phyloP scores from a whole-genome alignment of 2,797 vertebrate species.

The Picus viridis region DNA sequence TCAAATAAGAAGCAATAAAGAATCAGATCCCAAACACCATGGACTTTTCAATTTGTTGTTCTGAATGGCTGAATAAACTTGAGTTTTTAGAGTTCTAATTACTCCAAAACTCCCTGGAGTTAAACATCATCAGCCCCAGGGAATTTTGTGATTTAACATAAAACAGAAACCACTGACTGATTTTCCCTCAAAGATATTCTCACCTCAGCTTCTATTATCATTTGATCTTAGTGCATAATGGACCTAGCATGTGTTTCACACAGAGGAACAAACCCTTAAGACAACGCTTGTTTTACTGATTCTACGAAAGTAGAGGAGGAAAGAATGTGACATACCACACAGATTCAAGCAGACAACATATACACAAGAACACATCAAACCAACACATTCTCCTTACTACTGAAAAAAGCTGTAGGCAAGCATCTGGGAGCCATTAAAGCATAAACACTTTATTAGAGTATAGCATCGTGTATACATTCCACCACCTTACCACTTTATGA shows the following conservation, averaged over 20 bases:
- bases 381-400: not conserved
- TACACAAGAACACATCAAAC: not conserved
- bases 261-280: constrained; percentile 8
- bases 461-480: constrained; percentile 19
- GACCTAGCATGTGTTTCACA: not conserved
- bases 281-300: not conserved
- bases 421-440: constrained; percentile 40
- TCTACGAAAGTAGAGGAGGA: not conserved
- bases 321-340: not conserved
- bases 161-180: not conserved
- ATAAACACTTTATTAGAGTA: constrained; percentile 18
- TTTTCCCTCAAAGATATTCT: not conserved
- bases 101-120: not conserved
- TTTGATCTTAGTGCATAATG: constrained; percentile 31
- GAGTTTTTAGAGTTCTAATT: not conserved
- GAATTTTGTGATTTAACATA: not conserved
- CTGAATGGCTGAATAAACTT: not conserved
- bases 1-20: not conserved
- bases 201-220: not conserved
- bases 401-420: constrained; percentile 23
- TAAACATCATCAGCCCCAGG: not conserved
- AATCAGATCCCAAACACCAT: not conserved
- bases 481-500: not conserved
- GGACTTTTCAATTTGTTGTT: not conserved
- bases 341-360: not conserved